Evolutionary conservation across 2,113 vertebrate genomes (phyloP).

Genomic region (Carettochelys insculpta): DNA sequence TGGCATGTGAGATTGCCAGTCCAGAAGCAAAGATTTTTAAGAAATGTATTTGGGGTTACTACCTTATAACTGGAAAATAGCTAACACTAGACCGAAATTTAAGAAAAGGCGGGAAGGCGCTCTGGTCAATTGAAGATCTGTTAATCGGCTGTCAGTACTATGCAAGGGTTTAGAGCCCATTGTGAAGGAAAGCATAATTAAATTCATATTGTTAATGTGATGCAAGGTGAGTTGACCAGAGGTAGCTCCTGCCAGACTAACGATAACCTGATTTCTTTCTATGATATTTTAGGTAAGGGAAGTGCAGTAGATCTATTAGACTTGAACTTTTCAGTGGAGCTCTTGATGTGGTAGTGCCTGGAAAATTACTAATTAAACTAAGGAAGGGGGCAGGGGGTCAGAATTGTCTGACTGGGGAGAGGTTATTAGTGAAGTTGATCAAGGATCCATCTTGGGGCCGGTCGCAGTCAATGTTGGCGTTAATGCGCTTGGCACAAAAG

Average conservation of each 20-base stretch:
- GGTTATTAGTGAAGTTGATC: neutral
- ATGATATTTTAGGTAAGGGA: neutral
- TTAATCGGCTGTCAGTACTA: neutral
- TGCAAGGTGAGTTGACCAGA: neutral
- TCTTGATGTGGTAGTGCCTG: neutral
- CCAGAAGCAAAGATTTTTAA: neutral
- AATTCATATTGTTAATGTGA: neutral
- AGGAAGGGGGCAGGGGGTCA: too few species aligned
- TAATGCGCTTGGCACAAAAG: neutral
- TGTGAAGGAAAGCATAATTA: neutral
- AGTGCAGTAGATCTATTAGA: neutral
- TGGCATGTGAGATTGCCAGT: neutral
- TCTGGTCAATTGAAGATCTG: neutral
- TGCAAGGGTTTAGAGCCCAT: neutral
- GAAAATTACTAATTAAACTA: neutral
- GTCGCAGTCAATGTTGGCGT: neutral
- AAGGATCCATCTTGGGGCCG: neutral
- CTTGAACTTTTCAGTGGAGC: neutral
- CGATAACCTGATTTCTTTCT: neutral
- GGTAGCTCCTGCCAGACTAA: neutral
- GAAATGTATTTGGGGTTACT: neutral
- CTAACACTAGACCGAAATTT: neutral
- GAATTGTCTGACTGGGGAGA: neutral
- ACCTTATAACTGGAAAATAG: neutral
- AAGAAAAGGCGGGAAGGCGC: neutral